phyloP scores from a whole-genome alignment of 2,888 invertebrate genomes.

The Boloria selene region DNA sequence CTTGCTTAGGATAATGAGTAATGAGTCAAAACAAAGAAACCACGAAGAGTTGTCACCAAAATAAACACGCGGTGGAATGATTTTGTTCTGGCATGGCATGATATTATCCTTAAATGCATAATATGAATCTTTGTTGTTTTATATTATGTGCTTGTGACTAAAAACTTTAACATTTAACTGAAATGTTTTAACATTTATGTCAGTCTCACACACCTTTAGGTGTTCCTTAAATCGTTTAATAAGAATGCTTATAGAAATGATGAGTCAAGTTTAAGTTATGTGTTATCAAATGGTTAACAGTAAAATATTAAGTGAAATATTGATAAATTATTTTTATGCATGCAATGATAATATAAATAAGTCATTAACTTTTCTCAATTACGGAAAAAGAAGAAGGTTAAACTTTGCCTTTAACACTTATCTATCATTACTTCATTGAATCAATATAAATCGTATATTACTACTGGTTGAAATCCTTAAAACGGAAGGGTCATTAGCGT shows the following conservation, averaged over 20 bases:
- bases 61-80: constrained; percentile 41
- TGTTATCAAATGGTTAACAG: no score
- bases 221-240: not conserved
- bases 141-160: not conserved
- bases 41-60: constrained; percentile 44
- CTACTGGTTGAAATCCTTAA: not conserved
- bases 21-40: constrained; percentile 60
- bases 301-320: no score
- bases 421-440: constrained; percentile 5
- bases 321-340: no score
- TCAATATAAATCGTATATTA: constrained; percentile 15
- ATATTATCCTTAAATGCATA: constrained; percentile 20
- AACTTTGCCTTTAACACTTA: constrained; percentile 18
- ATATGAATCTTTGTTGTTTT: constrained; percentile 3
- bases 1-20: constrained; percentile 65
- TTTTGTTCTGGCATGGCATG: constrained; percentile 26
- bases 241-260: not conserved
- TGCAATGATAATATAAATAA: constrained; percentile 7
- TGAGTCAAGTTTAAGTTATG: no score
- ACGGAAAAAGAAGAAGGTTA: constrained; percentile 16
- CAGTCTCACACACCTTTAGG: no score
- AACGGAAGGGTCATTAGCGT: no score
- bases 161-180: no score
- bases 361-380: constrained; percentile 14
- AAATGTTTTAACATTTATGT: no score